phyloP scores from a whole-genome alignment of 2,113 vertebrate genomes.

The Gasterosteus aculeatus region DNA sequence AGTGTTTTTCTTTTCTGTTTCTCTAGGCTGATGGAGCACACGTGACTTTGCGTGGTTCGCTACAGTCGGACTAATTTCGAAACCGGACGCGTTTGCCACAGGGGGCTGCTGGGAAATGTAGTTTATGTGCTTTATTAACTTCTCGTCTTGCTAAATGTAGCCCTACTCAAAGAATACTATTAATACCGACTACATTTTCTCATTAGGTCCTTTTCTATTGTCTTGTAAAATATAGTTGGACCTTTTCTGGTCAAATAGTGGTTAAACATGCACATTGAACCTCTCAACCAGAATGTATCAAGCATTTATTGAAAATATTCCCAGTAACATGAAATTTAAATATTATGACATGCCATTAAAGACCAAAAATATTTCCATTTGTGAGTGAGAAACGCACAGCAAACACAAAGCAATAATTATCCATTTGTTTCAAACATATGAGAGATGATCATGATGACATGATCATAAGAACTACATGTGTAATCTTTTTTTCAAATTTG shows the following conservation, averaged over 20 bases:
- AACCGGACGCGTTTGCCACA: constrained; percentile 34
- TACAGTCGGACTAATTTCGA: constrained; percentile 5
- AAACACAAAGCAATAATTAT: background rate
- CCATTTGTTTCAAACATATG: background rate
- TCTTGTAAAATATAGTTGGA: background rate
- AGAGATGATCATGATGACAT: background rate
- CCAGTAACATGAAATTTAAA: background rate
- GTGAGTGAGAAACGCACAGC: background rate
- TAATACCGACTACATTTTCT: background rate
- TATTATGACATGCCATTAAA: background rate
- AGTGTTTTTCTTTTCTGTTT: background rate
- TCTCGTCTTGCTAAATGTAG: background rate
- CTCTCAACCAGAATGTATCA: background rate
- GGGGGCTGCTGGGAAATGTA: constrained; percentile 62
- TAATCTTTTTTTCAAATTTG: background rate
- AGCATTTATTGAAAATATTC: constrained; percentile 19
- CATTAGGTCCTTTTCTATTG: background rate
- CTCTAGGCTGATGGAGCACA: background rate
- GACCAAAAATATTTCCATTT: background rate
- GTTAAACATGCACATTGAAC: background rate
- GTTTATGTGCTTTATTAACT: constrained; percentile 14
- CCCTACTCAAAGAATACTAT: background rate
- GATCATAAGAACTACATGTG: background rate
- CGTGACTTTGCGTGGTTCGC: constrained; percentile 18
- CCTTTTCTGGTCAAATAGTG: background rate